A percentile compares a stretch with the other conserved stretches of the same genome.
phyloP scores from a whole-genome alignment of 2,888 invertebrate genomes.

The Synanthedon formicaeformis region DNA sequence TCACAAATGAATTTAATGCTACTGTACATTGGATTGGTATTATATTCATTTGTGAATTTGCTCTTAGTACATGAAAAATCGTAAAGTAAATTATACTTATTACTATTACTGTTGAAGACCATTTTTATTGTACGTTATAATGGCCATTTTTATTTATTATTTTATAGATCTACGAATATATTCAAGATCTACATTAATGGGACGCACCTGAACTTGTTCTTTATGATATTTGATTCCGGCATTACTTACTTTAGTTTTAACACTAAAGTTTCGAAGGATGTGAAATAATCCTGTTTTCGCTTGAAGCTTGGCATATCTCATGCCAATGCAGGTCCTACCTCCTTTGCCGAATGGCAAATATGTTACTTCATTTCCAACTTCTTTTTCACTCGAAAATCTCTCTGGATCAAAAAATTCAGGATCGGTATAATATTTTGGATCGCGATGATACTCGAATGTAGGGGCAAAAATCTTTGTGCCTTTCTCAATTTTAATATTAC shows the following conservation, averaged over 20 bases:
- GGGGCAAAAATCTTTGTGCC: slow-evolving; percentile 34
- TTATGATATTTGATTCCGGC: background rate
- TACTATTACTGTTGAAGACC: too few relatives aligned
- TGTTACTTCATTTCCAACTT: slow-evolving; percentile 19
- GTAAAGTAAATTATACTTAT: too few relatives aligned
- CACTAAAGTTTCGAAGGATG: slow-evolving; percentile 22
- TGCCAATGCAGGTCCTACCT: slow-evolving; percentile 49
- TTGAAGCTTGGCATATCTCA: slow-evolving; percentile 32
- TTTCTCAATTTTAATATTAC: slow-evolving; percentile 34
- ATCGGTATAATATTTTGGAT: slow-evolving; percentile 47
- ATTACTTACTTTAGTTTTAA: slow-evolving; percentile 16
- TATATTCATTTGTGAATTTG: too few relatives aligned
- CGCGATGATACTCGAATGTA: slow-evolving; percentile 41
- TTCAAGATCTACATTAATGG: background rate
- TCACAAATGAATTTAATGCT: too few relatives aligned
- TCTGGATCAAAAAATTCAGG: slow-evolving; percentile 55
- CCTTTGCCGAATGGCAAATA: slow-evolving; percentile 60
- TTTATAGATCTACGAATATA: background rate
- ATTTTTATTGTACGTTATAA: too few relatives aligned
- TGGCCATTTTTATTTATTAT: too few relatives aligned
- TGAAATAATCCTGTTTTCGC: slow-evolving; percentile 24
- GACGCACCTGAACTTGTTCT: background rate
- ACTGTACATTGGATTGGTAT: too few relatives aligned
- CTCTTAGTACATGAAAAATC: too few relatives aligned
- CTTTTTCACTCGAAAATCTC: slow-evolving; percentile 28